phyloP scores from a whole-genome alignment of 2,797 vertebrate genomes.

The Antrozous pallidus region DNA sequence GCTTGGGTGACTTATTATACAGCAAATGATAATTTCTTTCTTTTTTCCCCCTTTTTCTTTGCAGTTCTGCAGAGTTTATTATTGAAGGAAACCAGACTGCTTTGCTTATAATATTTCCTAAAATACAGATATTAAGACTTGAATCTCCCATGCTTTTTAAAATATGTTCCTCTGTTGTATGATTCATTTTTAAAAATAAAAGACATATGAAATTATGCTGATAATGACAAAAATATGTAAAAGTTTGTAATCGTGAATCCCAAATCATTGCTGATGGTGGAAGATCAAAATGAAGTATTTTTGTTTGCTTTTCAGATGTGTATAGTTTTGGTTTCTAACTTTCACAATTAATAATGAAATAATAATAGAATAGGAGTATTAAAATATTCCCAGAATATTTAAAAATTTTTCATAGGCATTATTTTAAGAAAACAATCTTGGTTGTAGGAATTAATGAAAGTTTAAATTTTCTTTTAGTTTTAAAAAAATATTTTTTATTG shows the following conservation, averaged over 20 bases:
- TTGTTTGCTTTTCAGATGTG: neutral
- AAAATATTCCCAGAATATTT: neutral
- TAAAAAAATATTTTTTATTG: no score
- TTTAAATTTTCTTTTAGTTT: neutral
- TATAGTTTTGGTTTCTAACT: neutral
- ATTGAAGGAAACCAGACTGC: neutral
- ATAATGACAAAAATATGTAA: neutral
- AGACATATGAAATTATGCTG: neutral
- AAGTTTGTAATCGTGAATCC: neutral
- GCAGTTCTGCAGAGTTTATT: neutral
- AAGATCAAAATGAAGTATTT: neutral
- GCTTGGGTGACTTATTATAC: neutral
- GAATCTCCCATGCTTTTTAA: neutral
- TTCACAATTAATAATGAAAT: slow-evolving; percentile 7
- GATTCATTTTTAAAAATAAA: neutral
- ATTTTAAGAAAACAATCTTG: neutral
- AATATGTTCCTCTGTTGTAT: neutral
- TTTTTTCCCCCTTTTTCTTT: neutral
- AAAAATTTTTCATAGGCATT: neutral
- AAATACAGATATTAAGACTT: neutral
- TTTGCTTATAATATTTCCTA: neutral
- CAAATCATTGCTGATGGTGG: neutral
- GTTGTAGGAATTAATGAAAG: neutral
- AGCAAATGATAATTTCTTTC: neutral
- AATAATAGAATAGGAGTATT: neutral